A percentile compares a stretch with the other conserved stretches of the same genome.
These are phyloP conservation scores for Lanistes nyassanus DNA, from an alignment of 1,140 invertebrate genomes.

Conservation along the genomic window DNA sequence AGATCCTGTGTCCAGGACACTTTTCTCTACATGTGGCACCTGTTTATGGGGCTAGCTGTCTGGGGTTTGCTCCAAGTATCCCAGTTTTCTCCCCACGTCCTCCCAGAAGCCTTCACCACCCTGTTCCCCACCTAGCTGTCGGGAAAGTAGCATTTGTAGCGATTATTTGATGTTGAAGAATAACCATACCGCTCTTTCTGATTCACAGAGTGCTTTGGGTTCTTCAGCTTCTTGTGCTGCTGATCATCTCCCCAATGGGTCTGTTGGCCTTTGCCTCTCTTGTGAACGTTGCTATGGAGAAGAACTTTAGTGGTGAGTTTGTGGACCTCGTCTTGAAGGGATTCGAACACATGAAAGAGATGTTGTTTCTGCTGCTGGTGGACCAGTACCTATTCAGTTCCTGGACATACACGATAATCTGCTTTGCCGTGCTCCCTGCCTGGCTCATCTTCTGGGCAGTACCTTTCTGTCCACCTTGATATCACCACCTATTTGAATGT, in stretches of 20 bases:
- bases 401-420: constrained; percentile 74
- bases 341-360: constrained; percentile 70
- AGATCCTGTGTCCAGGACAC: too few species aligned
- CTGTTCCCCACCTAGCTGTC: too few species aligned
- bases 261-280: constrained; percentile 50
- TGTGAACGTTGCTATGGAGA: constrained; percentile 29
- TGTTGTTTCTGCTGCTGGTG: constrained; percentile 81
- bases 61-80: too few species aligned
- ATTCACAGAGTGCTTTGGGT: constrained; percentile 43
- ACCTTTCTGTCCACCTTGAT: constrained; percentile 34
- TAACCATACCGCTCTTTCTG: not conserved
- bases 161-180: too few species aligned
- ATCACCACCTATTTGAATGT: too few species aligned
- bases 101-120: too few species aligned
- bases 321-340: constrained; percentile 4
- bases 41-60: too few species aligned
- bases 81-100: too few species aligned
- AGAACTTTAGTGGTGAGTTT: not conserved
- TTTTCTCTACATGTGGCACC: too few species aligned
- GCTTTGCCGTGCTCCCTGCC: constrained; percentile 71
- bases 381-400: constrained; percentile 82
- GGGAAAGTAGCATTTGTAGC: too few species aligned
- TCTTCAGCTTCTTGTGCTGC: constrained; percentile 49
- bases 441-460: constrained; percentile 74
- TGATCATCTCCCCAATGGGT: constrained; percentile 54